Evolutionary conservation across 2,797 vertebrate species (phyloP), one percentile per base, ranked within the genome.

Genomic region (Phylloscopus collybita): DNA sequence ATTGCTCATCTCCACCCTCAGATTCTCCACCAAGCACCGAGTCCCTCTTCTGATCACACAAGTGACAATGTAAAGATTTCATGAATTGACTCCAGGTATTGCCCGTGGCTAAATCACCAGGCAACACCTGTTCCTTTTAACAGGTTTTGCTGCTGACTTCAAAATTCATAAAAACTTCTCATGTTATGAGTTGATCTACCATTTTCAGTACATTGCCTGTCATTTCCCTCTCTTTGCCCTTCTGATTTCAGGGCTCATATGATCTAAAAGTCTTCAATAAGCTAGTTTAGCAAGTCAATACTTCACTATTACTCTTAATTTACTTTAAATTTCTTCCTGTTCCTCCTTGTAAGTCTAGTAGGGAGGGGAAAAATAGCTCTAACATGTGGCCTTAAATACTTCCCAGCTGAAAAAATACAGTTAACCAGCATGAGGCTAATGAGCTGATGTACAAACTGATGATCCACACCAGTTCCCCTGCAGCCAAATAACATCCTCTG

Each of bases 361-460:
- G 44, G 79, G 81, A 92, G 50, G 93, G 73, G 80, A 22, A 94
- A 92, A 94, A 61, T 79, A 89, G 44, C 72, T 92, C 64, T 66
- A 75, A 72, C 64, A 82, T 95, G 91, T 91, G 76, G 76, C 67
- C 61, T 94, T 95, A 94, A 94, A 81, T 60, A 47, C 87, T 90
- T 94, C 83, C 84, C 95, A 96, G 88, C 80, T 88, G 87, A 95
- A 78, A 95, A 92, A 91, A 94, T 88, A 91, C 85, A 83, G 80
- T 95, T 80, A 86, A 90, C 59, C 73, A 94, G 80, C 57, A 36
- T 94, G 85, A 88, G 92, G 83, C 51, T 93, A 97, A 90, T 80
- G 74, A 95, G 61, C 47, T 94, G 92, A 85, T 86, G 76, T 74
- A 85, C 91, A 86, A 74, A 64, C 81, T 83, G 84, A 89, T 93